Percentiles rank a stretch among this genome's conserved stretches.
phyloP scores from a whole-genome alignment of 2,888 invertebrate species.

The Euphydryas editha region DNA sequence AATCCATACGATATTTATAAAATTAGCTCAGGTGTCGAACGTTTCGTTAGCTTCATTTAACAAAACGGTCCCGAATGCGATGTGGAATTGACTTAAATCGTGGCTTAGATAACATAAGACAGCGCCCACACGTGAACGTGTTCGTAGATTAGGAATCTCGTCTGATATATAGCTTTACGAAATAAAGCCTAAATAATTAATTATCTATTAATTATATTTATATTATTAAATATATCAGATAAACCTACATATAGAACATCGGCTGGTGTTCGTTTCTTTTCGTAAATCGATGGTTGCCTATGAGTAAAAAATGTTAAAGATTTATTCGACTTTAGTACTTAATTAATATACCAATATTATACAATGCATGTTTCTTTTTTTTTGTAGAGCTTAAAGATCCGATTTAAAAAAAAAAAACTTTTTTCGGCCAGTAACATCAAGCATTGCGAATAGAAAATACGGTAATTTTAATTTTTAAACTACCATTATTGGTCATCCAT shows the following conservation, averaged over 20 bases:
- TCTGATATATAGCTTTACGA: conserved; percentile 13
- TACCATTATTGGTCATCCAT: too few relatives aligned
- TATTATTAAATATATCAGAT: background rate
- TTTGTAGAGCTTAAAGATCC: too few relatives aligned
- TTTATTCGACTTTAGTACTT: too few relatives aligned
- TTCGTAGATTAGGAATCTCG: conserved; percentile 14
- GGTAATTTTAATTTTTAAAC: too few relatives aligned
- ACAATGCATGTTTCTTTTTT: too few relatives aligned
- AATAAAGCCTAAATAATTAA: conserved; percentile 9
- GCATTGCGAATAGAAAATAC: too few relatives aligned
- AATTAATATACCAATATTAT: too few relatives aligned
- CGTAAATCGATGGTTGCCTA: background rate
- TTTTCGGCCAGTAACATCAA: too few relatives aligned
- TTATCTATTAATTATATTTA: conserved; percentile 9
- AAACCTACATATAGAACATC: background rate
- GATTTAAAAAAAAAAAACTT: too few relatives aligned
- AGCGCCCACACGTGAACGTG: conserved; percentile 34
- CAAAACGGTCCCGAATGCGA: conserved; percentile 42
- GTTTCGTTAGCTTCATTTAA: conserved; percentile 53
- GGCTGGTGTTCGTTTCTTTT: background rate
- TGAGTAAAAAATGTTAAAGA: too few relatives aligned
- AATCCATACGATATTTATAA: conserved; percentile 62
- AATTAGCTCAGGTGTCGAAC: conserved; percentile 67
- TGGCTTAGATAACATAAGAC: conserved; percentile 33
- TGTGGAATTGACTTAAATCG: conserved; percentile 34